Conservation (phyloP, 2,113 vertebrate genomes). For the Stomatorhinus ivindoensis region DNA sequence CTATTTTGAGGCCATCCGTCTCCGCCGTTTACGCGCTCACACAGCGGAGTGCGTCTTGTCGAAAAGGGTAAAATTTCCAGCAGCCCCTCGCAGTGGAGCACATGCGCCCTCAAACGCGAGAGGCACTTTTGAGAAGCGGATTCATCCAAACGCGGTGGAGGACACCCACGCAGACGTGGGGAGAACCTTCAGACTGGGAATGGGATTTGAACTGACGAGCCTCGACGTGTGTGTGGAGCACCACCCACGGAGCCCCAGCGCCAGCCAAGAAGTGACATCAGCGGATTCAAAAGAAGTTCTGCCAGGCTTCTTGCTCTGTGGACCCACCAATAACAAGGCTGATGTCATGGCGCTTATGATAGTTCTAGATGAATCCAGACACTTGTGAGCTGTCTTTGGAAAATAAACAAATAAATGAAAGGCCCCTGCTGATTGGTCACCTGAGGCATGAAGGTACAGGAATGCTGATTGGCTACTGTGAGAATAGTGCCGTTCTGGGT, state of each 20-base stretch:
- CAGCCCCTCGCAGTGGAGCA: background rate
- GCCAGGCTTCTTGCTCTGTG: background rate
- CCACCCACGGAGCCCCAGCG: background rate
- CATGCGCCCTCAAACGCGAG: background rate
- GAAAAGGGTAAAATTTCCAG: background rate
- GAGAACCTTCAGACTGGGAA: background rate
- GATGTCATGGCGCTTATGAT: background rate
- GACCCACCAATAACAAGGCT: background rate
- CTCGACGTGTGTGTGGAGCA: background rate
- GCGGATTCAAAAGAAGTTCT: background rate
- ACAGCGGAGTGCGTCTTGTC: background rate
- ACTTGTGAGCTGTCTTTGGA: background rate
- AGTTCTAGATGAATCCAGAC: background rate
- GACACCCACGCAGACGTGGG: background rate
- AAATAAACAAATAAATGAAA: background rate
- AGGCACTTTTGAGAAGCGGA: background rate
- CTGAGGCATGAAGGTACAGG: background rate
- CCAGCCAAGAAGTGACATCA: background rate
- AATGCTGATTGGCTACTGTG: constrained; percentile 1
- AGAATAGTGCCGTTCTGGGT: background rate
- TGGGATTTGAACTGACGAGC: background rate
- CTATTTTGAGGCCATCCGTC: background rate
- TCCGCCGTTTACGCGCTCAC: background rate
- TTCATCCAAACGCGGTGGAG: background rate
- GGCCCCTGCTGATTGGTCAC: background rate